Percentiles rank a stretch among this genome's conserved stretches.
Conservation (phyloP, 2,113 vertebrate species). For the Tonatia bakeri region DNA sequence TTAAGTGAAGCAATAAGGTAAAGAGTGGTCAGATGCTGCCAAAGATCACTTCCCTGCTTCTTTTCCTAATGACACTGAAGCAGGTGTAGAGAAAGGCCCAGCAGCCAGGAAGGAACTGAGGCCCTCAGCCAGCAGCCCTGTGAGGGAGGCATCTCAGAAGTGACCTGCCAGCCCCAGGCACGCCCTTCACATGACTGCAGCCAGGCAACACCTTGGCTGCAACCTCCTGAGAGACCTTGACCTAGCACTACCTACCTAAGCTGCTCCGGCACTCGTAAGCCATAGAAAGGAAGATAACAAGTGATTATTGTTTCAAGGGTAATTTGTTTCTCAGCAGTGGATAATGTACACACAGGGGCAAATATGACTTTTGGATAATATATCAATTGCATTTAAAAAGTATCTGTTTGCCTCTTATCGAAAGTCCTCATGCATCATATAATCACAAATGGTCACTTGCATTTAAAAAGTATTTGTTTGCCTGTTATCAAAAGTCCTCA, state of each 20-base stretch:
- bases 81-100: not conserved
- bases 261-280: not conserved
- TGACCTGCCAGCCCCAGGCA: not conserved
- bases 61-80: not conserved
- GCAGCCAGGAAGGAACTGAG: not conserved
- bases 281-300: not conserved
- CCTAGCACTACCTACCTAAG: not conserved
- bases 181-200: not conserved
- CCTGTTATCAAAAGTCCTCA: not conserved
- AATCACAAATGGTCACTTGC: not conserved
- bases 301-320: not conserved
- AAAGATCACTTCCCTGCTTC: not conserved
- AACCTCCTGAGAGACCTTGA: not conserved
- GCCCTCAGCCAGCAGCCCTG: not conserved
- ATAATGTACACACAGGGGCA: not conserved
- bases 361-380: constrained; percentile 18
- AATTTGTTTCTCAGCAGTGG: not conserved
- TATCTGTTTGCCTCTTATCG: not conserved
- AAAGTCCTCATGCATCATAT: not conserved
- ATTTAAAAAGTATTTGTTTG: too few relatives aligned
- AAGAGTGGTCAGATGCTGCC: not conserved
- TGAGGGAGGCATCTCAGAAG: not conserved
- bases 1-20: not conserved
- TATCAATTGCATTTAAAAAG: not conserved
- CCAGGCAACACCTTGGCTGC: too few relatives aligned